Conservation (phyloP, 1,140 invertebrate genomes). For the Rhyacophila brunnea region DNA sequence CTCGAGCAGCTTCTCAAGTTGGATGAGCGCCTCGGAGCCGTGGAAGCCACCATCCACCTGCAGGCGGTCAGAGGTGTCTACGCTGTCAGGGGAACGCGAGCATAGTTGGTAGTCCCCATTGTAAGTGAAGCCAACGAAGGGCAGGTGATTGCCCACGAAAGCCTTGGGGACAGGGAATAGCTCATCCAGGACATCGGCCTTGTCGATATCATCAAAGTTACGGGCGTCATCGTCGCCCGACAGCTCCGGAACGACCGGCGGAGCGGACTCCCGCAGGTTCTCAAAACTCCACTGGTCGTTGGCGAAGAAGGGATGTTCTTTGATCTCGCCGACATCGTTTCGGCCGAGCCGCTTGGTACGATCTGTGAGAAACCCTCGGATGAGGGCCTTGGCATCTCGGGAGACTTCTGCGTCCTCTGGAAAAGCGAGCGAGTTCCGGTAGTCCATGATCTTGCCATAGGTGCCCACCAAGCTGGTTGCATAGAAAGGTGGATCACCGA, state of each 20-base stretch:
- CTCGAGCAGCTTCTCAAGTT: conserved; percentile 72
- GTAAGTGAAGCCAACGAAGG: conserved; percentile 98
- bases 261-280: conserved; percentile 89
- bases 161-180: conserved; percentile 94
- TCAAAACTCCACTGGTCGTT: conserved; percentile 98
- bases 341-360: conserved; percentile 86
- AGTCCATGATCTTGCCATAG: conserved; percentile 99
- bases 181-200: conserved; percentile 84
- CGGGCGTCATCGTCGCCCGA: conserved; percentile 95
- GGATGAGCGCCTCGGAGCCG: conserved; percentile 57
- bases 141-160: conserved; percentile 97
- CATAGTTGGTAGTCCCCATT: conserved; percentile 83
- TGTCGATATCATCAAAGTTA: conserved; percentile 98
- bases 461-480: conserved; percentile 97
- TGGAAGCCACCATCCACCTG: conserved; percentile 52
- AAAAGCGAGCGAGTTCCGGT: conserved; percentile 93
- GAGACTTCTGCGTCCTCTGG: conserved; percentile 94
- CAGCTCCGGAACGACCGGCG: conserved; percentile 95
- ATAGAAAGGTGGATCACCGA: conserved; percentile 99
- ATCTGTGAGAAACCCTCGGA: conserved; percentile 92
- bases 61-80: conserved; percentile 59
- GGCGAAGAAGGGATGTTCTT: conserved; percentile 90
- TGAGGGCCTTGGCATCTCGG: conserved; percentile 86
- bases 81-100: conserved; percentile 40
- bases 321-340: conserved; percentile 95